Evolutionary conservation across 2,113 vertebrate genomes (phyloP), one percentile per base, ranked within the genome.

Genomic region (Oreotrochilus melanogaster): DNA sequence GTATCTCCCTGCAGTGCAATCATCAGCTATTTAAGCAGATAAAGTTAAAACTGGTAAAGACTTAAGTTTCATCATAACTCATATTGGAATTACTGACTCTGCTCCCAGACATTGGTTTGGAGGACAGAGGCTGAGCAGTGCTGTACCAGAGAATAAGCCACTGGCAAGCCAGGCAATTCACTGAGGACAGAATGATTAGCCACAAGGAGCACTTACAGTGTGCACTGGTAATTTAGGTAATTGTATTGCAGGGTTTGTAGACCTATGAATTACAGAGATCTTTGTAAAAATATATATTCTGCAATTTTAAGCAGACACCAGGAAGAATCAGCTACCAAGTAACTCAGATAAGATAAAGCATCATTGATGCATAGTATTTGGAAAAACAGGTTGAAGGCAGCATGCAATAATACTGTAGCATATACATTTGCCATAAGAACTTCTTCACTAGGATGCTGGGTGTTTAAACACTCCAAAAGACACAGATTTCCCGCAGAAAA

Each of bases 191-290:
- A 97, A 94, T 96, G 96, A 97, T 97, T 96, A 98, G 95, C 97
- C 93, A 96, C 94, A 98, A 97, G 98, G 96, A 96, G 94, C 97
- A 97, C 95, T 98, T 97, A 96, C 84, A 93, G 64, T 97, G 95
- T 96, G 84, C 96, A 74, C 95, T 95, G 96, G 98, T 98, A 97
- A 98, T 98, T 98, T 98, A 96, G 97, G 98, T 98, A 97, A 98
- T 98, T 98, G 97, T 97, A 96, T 97, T 98, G 98, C 97, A 97
- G 98, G 98, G 93, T 97, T 95, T 97, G 95, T 86, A 95, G 96
- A 96, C 96, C 95, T 94, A 90, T 95, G 96, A 97, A 98, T 98
- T 98, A 98, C 97, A 96, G 93, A 98, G 96, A 98, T 96, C 96
- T 97, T 98, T 98, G 98, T 14, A 92, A 97, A 87, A 91, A 83